These are phyloP conservation scores for Argynnis bischoffii DNA, from an alignment of 2,888 invertebrate genomes.

Conservation along the genomic window DNA sequence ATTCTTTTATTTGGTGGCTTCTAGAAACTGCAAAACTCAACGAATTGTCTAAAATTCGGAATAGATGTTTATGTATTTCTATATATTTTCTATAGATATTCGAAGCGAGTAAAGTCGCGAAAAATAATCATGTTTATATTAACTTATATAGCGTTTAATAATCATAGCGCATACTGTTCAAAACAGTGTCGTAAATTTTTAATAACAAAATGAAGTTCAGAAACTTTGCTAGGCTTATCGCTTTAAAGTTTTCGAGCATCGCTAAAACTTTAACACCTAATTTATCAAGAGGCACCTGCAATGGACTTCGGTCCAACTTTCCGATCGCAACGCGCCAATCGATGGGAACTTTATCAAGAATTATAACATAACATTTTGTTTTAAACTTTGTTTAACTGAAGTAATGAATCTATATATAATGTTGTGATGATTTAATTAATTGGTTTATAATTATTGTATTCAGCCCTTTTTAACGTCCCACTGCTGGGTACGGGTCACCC, in stretches of 20 bases:
- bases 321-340: conserved; percentile 33
- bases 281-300: conserved; percentile 45
- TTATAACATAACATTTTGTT: conserved; percentile 33
- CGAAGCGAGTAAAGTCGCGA: no score
- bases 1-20: no score
- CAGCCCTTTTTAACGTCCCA: no score
- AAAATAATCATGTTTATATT: no score
- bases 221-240: conserved; percentile 38
- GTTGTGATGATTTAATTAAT: background rate
- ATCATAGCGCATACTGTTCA: conserved; percentile 5
- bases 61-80: no score
- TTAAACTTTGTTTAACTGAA: conserved; percentile 19
- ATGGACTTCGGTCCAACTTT: conserved; percentile 38
- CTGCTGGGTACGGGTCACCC: no score
- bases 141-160: no score
- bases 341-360: conserved; percentile 32
- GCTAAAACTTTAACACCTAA: conserved; percentile 41
- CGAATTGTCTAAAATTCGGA: no score
- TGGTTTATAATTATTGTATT: no score
- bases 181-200: conserved; percentile 17
- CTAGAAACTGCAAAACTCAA: no score
- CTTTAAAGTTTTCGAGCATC: conserved; percentile 38
- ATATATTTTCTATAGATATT: no score
- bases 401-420: conserved; percentile 1
- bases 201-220: conserved; percentile 34